Base-by-base conservation (phyloP, 2,113 vertebrate genomes). In the Rhinolophus ferrumequinum region DNA sequence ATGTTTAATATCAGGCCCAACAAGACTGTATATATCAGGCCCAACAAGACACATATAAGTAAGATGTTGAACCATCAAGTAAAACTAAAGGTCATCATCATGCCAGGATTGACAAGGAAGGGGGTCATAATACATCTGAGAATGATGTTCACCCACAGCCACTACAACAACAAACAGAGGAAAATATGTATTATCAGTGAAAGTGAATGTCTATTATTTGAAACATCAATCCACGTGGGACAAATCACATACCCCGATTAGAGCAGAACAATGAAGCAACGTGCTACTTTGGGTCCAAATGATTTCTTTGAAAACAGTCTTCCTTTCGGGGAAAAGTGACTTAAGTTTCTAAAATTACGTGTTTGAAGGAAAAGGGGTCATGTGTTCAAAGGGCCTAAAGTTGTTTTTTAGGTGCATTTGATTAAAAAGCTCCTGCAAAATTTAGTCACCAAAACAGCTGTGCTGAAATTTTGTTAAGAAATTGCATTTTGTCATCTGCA, bases 381-480 rank as follows among this genome's bases (percentile, higher is more conserved):
- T 44, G 75, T 97, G 92, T 94, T 98, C 93, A 95, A 98, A 97
- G 88, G 41, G 58, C 90, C 97, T 73, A 73, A 73, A 8, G 1
- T 86, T 70, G 13, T 66, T 96, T 97, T 97, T 41, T 33, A 98
- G 97, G 94, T 93, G 26, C 93, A 69, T 88, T 98, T 98, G 97
- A 97, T 97, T 97, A 96, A 94, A 97, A 96, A 69, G 30, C 94
- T 89, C 87, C 92, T 97, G n/a, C 73, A 85, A 95, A 97, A 79
- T 79, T 97, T 95, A 95, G 95, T 97, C 97, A 88, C 85, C 96
- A 90, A 96, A 97, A 94, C 73, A 98, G 94, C 41, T 50, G 95
- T 33, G 79, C 84, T 92, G 91, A 95, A 26, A 47, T 82, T 95
- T 35, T 67, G 35, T 94, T 97, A 97, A 95, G 95, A 94, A 97